Evolutionary conservation across 1,140 invertebrate species (phyloP).

Genomic region (Anagrus nilaparvatae): DNA sequence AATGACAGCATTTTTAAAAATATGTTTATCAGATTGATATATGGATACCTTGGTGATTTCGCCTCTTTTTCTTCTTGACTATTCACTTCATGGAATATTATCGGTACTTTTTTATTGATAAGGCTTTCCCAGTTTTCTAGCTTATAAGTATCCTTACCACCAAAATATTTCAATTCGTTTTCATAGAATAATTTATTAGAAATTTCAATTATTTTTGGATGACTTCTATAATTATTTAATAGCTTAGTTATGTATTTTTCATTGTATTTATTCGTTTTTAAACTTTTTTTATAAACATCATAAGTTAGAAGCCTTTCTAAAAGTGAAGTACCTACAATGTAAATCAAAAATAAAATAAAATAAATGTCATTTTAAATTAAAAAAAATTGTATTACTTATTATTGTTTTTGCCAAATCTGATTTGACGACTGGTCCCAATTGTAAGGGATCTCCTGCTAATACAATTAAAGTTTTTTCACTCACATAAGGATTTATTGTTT

Average conservation of each 20-base stretch:
- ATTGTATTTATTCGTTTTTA: conserved; percentile 44
- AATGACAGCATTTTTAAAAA: conserved; percentile 3
- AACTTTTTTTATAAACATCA: conserved; percentile 41
- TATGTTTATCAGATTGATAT: background rate
- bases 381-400: conserved; percentile 21
- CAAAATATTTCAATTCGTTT: conserved; percentile 36
- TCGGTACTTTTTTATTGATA: conserved; percentile 46
- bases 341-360: background rate
- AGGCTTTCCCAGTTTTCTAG: conserved; percentile 32
- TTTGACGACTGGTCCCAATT: conserved; percentile 66
- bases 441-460: conserved; percentile 74
- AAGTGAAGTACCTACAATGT: conserved; percentile 39
- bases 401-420: conserved; percentile 41
- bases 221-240: conserved; percentile 54
- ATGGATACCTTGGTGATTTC: conserved; percentile 17
- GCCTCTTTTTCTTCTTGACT: conserved; percentile 28
- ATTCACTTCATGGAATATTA: conserved; percentile 56
- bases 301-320: conserved; percentile 48
- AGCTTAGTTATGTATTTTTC: conserved; percentile 53
- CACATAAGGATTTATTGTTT: too few species aligned
- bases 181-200: conserved; percentile 57
- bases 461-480: conserved; percentile 53
- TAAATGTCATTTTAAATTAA: background rate
- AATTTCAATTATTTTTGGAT: conserved; percentile 49
- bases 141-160: conserved; percentile 18